Conservation (phyloP, 2,113 vertebrate genomes). For the Malurus elegans region DNA sequence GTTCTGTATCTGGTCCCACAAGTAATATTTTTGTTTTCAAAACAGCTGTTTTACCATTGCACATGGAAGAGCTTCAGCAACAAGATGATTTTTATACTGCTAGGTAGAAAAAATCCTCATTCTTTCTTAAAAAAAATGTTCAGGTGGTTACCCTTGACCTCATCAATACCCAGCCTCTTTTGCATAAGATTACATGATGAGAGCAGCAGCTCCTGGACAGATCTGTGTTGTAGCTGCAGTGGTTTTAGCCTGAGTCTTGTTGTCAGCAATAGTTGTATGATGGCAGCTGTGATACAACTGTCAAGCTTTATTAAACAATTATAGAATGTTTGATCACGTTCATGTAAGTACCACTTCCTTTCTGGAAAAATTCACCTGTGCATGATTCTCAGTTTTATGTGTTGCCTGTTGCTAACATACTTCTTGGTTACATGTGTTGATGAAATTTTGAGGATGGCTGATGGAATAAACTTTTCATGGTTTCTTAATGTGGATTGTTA, state of each 20-base stretch:
- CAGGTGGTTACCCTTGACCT: background rate
- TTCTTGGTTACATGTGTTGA: background rate
- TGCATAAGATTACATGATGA: rapidly evolving
- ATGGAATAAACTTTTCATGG: background rate
- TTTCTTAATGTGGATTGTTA: background rate
- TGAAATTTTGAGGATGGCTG: background rate
- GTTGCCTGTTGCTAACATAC: background rate
- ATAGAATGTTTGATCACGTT: background rate
- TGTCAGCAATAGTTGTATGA: background rate
- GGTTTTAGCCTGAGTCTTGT: background rate
- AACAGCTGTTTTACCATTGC: background rate
- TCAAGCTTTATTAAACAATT: background rate
- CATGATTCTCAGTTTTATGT: background rate
- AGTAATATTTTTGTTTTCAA: background rate
- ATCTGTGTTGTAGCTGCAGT: background rate
- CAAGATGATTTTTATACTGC: background rate
- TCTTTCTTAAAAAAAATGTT: background rate
- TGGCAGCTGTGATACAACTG: background rate
- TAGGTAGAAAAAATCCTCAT: background rate
- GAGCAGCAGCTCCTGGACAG: background rate
- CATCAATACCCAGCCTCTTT: background rate
- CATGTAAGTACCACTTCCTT: background rate
- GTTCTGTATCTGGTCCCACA: background rate
- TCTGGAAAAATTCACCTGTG: background rate
- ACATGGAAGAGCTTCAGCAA: background rate